Conservation (phyloP, 2,888 invertebrate genomes). For the Phasia obesa region DNA sequence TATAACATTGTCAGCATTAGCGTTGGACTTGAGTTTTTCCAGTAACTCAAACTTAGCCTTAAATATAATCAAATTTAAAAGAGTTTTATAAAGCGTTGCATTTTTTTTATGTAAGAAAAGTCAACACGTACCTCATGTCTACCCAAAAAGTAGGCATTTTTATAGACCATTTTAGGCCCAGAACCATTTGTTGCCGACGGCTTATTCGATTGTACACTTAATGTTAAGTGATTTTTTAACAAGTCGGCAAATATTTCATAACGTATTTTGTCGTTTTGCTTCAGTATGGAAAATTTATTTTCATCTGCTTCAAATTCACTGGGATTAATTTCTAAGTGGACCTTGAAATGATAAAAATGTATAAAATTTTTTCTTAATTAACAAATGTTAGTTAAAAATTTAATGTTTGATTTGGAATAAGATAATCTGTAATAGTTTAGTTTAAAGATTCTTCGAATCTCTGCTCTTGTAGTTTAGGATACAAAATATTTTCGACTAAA, state of each 20-base stretch:
- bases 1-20: constrained; percentile 83
- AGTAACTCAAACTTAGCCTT: constrained; percentile 89
- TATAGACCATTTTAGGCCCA: constrained; percentile 84
- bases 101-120: neutral
- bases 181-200: constrained; percentile 63
- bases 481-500: too few relatives aligned
- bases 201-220: constrained; percentile 73
- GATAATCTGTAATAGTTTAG: too few relatives aligned
- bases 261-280: constrained; percentile 87
- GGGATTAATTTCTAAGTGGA: constrained; percentile 92
- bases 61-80: constrained; percentile 53
- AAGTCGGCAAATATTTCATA: constrained; percentile 91
- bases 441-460: too few relatives aligned
- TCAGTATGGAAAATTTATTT: constrained; percentile 84
- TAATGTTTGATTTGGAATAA: too few relatives aligned
- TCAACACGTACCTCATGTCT: constrained; percentile 87
- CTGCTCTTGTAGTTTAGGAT: too few relatives aligned
- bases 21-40: constrained; percentile 84
- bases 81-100: too few relatives aligned
- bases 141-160: constrained; percentile 87
- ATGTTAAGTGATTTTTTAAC: constrained; percentile 86
- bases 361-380: neutral
- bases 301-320: constrained; percentile 86
- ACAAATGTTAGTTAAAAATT: neutral
- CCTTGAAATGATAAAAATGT: constrained; percentile 83